These are phyloP conservation scores for Hassar affinis DNA, from an alignment of 2,113 vertebrate genomes.

Conservation along the genomic window DNA sequence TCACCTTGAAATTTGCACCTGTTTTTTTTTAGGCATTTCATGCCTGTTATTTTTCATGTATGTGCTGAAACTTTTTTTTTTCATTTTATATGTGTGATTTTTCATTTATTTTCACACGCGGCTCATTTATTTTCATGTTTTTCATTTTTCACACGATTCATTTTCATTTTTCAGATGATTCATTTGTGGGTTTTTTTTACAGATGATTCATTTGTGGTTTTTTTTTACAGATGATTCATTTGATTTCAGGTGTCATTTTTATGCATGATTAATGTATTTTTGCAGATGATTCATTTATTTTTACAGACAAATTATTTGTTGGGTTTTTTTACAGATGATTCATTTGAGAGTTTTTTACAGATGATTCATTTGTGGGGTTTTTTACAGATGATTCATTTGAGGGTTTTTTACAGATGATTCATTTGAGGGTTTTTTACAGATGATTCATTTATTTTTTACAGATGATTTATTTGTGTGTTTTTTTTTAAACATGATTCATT, in stretches of 20 bases:
- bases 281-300: background rate
- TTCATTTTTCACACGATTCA: background rate
- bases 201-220: background rate
- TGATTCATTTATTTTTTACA: background rate
- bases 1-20: background rate
- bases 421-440: background rate
- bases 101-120: no score
- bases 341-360: background rate
- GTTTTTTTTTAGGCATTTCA: background rate
- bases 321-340: background rate
- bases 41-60: background rate
- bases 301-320: background rate
- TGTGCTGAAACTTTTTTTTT: no score
- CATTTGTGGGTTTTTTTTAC: background rate
- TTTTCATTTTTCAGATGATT: background rate
- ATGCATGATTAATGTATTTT: background rate
- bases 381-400: background rate
- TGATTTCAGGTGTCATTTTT: background rate
- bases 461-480: accelerated
- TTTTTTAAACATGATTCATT: background rate
- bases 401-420: no score
- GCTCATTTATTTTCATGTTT: background rate
- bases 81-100: background rate
- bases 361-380: background rate
- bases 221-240: background rate